Percentiles rank a stretch among this genome's conserved stretches.
phyloP scores from a whole-genome alignment of 1,140 invertebrate genomes.

The Dysdera silvatica region DNA sequence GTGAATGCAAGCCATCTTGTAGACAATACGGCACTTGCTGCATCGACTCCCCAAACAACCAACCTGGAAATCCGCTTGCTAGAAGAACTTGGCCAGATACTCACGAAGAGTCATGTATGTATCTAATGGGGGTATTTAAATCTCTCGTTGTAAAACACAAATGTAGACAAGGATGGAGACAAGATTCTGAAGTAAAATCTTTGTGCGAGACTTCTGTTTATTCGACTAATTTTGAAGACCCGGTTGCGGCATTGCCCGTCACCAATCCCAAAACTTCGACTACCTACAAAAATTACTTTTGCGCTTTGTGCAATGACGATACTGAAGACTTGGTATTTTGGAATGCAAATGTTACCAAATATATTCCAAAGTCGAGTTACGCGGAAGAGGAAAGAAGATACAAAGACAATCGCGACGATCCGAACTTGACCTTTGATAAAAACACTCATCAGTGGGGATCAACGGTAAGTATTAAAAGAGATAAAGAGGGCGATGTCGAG shows the following conservation, averaged over 20 bases:
- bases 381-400: conserved; percentile 12
- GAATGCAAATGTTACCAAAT: conserved; percentile 13
- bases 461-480: no score
- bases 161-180: no score
- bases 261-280: conserved; percentile 43
- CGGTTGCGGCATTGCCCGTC: conserved; percentile 45
- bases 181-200: no score
- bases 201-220: conserved; percentile 34
- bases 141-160: no score
- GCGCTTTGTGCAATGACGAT: conserved; percentile 51
- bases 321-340: conserved; percentile 10
- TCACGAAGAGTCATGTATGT: conserved; percentile 47
- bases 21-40: conserved; percentile 52
- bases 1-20: no score
- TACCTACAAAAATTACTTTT: conserved; percentile 52
- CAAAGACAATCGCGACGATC: conserved; percentile 2
- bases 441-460: conserved; percentile 20
- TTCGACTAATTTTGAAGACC: conserved; percentile 38
- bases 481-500: background rate
- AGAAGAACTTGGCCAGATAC: conserved; percentile 44
- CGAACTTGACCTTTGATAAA: conserved; percentile 3
- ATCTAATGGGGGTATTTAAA: conserved; percentile 40
- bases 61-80: conserved; percentile 43
- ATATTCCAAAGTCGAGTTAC: background rate
- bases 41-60: conserved; percentile 41